Conservation (phyloP, 2,113 vertebrate genomes). For the Choloepus hoffmanni region DNA sequence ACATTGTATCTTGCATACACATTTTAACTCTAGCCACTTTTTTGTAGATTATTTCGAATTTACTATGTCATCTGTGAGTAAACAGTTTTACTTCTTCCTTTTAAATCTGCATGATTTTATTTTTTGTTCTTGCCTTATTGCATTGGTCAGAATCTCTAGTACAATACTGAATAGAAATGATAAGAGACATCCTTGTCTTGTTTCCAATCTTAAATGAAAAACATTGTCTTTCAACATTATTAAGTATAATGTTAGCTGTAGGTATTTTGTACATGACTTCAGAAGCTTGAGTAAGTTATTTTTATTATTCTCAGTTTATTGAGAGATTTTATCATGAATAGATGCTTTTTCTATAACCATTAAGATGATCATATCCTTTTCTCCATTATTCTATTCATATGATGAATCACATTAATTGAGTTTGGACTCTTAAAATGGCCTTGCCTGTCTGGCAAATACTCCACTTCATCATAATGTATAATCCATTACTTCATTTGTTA, state of each 20-base stretch:
- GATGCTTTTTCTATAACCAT: background rate
- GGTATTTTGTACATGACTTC: background rate
- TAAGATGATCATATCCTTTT: background rate
- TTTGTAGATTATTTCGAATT: background rate
- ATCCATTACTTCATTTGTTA: background rate
- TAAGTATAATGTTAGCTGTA: background rate
- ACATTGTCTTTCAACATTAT: background rate
- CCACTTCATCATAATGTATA: background rate
- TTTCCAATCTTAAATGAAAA: background rate
- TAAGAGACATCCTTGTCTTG: background rate
- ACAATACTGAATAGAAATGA: background rate
- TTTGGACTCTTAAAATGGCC: background rate
- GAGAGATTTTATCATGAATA: background rate
- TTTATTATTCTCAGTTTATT: background rate
- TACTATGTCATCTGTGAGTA: background rate
- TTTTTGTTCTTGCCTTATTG: background rate
- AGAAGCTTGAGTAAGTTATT: background rate
- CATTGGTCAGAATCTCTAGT: background rate
- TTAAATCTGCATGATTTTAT: slow-evolving; percentile 6
- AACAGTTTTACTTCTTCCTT: background rate
- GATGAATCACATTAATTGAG: background rate
- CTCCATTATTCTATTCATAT: background rate
- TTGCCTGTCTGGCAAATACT: background rate
- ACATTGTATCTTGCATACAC: background rate
- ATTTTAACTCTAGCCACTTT: background rate